Base-by-base conservation (phyloP, 2,797 vertebrate species). In the Sciaenops ocellatus region DNA sequence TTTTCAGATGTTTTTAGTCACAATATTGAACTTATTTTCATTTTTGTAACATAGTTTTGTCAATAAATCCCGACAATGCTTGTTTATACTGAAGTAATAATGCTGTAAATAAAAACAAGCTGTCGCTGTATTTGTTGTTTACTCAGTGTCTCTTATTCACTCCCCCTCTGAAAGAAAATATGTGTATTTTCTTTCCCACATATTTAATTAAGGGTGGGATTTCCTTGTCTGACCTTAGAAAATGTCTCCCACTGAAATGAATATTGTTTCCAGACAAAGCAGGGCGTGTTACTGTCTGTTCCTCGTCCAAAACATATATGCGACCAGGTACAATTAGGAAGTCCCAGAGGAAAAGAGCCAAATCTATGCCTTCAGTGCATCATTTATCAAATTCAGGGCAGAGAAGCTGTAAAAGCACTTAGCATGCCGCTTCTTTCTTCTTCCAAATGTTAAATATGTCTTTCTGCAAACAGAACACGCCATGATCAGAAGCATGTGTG, bases 261-360 rank as follows among this genome's bases (percentile, higher is more conserved):
- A 85, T 86, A 83, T 87, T 88, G 86, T 90, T 91, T 88, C 81
- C 87, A 91, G 89, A 91, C 91, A 92, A 91, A 92, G 87, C 80
- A 48, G 83, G 89, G 87, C n/a, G 87, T 89, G 73, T 77, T 77
- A 16, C 59, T 85, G 73, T 88, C 83, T 89, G 80, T 82, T 87
- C 83, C 82, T 74, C 10, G 1, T 82, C 73, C 86, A 87, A 26
- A 65, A 24, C 28, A 18, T 74, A 69, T 73, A 80, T 70, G 62
- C 11, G 17, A 78, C 51, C 74, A 89, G 87, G 86, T 90, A 76
- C 72, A 68, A 63, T 68, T 68, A 85, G 87, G 79, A 85, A 89
- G 22, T 85, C 87, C 85, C 90, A 85, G 15, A 83, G 89, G 91
- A 88, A 83, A 80, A 78, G 67, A 4, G 52, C 59, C 46, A 50